These are phyloP conservation scores for Gambusia yucatana DNA, from an alignment of 2,797 vertebrate species.

Conservation along the genomic window DNA sequence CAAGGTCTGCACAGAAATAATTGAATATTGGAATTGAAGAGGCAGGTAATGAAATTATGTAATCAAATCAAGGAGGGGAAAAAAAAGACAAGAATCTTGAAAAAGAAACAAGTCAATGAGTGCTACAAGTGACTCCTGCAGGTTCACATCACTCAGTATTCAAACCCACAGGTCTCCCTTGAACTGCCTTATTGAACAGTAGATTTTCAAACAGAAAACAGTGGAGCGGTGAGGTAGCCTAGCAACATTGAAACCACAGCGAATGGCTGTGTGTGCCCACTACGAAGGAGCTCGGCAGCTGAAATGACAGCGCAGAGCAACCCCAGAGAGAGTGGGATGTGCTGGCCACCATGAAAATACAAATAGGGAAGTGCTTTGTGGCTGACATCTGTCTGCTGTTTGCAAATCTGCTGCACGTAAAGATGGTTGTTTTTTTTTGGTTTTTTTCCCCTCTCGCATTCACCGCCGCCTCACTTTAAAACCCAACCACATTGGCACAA, in stretches of 20 bases:
- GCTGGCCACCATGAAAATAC: slow-evolving; percentile 68
- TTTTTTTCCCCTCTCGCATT: slow-evolving; percentile 4
- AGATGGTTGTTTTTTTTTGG: background rate
- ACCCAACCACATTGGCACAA: slow-evolving; percentile 23
- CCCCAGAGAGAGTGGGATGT: slow-evolving; percentile 72
- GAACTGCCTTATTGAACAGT: slow-evolving; percentile 80
- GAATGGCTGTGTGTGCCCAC: slow-evolving; percentile 68
- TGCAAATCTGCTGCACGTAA: slow-evolving; percentile 21
- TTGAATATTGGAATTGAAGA: slow-evolving; percentile 38
- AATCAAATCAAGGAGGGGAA: slow-evolving; percentile 19
- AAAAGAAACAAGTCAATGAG: slow-evolving; percentile 49
- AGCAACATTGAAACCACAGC: slow-evolving; percentile 80
- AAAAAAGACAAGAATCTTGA: slow-evolving; percentile 26
- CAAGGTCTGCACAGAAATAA: slow-evolving; percentile 25
- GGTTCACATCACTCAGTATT: slow-evolving; percentile 75
- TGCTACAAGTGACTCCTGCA: slow-evolving; percentile 68
- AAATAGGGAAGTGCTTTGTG: slow-evolving; percentile 50
- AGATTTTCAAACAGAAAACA: slow-evolving; percentile 73
- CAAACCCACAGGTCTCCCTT: slow-evolving; percentile 79
- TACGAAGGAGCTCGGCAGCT: slow-evolving; percentile 63
- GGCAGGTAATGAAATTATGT: slow-evolving; percentile 10
- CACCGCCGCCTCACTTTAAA: slow-evolving; percentile 30
- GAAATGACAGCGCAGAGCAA: slow-evolving; percentile 67
- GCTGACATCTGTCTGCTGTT: slow-evolving; percentile 41
- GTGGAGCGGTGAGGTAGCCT: slow-evolving; percentile 79